These are phyloP conservation scores for Tenebrosternarchus preto DNA, from an alignment of 2,113 vertebrate genomes.

Conservation along the genomic window DNA sequence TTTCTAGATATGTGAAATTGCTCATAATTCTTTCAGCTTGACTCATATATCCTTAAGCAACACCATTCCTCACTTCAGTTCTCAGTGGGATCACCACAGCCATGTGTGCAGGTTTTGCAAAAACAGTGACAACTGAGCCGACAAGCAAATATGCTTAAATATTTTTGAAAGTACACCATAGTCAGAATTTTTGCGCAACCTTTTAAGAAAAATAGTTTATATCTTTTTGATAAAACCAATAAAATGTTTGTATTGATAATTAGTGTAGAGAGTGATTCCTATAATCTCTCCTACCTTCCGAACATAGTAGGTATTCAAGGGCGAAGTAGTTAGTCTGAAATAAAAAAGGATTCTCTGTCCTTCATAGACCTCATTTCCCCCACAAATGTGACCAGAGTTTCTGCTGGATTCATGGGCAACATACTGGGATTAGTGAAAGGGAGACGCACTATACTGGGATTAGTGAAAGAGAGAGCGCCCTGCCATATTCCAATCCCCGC, in stretches of 20 bases:
- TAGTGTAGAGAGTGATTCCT: not conserved
- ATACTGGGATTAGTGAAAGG: constrained; percentile 26
- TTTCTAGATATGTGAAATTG: not conserved
- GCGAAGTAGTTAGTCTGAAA: too few relatives aligned
- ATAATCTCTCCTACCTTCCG: not conserved
- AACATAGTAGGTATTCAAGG: too few relatives aligned
- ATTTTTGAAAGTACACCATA: not conserved
- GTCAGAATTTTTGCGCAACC: too few relatives aligned
- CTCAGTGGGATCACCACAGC: not conserved
- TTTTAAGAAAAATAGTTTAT: not conserved
- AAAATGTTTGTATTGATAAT: constrained; percentile 9
- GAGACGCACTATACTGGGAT: constrained; percentile 29
- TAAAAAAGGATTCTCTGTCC: constrained; percentile 17
- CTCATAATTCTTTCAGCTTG: not conserved
- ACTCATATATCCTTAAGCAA: not conserved
- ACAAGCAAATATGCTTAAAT: not conserved
- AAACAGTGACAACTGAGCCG: not conserved
- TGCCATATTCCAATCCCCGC: constrained; percentile 45
- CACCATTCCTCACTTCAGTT: not conserved
- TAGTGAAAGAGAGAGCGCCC: constrained; percentile 26
- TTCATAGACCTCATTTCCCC: constrained; percentile 24
- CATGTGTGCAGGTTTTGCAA: not conserved
- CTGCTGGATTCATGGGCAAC: constrained; percentile 18
- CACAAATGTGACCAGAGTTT: constrained; percentile 5
- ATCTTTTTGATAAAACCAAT: not conserved